These are phyloP conservation scores for Amblyornis subalaris DNA, from an alignment of 2,113 vertebrate genomes.

Conservation along the genomic window DNA sequence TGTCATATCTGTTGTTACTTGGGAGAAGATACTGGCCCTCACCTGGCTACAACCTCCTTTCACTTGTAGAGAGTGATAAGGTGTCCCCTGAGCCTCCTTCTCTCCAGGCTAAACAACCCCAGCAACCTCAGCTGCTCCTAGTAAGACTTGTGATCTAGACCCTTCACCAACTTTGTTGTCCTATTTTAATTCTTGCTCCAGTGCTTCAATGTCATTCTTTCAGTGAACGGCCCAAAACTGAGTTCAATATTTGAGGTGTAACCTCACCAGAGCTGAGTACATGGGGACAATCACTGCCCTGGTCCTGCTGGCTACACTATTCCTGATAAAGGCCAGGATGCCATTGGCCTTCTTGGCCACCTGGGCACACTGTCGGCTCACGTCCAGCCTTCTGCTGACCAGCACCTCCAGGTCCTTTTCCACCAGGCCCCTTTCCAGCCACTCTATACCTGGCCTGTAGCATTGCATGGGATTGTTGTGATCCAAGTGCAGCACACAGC, in stretches of 20 bases:
- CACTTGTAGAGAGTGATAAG: background rate
- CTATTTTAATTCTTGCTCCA: background rate
- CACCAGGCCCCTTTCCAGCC: background rate
- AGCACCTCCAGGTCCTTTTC: background rate
- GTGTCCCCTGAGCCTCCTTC: background rate
- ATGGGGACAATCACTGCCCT: rapidly evolving
- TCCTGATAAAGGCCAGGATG: background rate
- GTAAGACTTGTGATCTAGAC: background rate
- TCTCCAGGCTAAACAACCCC: background rate
- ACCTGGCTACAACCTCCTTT: background rate
- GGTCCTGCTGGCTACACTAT: background rate
- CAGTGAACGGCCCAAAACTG: background rate
- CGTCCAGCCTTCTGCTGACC: rapidly evolving
- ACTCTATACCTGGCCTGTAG: rapidly evolving
- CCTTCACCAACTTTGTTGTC: background rate
- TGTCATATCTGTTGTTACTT: background rate
- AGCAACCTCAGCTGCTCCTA: background rate
- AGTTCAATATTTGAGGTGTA: background rate
- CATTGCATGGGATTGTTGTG: background rate
- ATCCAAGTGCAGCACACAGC: background rate
- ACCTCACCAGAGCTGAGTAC: rapidly evolving
- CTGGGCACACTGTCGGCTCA: background rate
- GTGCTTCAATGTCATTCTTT: background rate
- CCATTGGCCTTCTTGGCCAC: background rate
- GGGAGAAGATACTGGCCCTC: background rate